A percentile compares a stretch with the other conserved stretches of the same genome.
Conservation (phyloP, 1,140 invertebrate genomes). For the Drosophila navojoa region DNA sequence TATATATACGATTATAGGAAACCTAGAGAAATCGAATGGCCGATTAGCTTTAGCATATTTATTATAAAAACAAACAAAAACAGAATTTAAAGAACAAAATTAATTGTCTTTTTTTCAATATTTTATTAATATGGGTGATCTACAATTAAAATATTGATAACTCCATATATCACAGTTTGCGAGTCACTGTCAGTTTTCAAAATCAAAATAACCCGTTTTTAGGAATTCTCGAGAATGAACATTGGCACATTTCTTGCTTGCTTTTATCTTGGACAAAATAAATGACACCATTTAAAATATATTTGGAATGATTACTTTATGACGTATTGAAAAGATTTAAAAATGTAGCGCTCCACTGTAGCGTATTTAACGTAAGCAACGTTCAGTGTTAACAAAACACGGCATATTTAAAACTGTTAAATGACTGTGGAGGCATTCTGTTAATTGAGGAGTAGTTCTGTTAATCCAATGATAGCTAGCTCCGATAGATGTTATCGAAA, state of each 20-base stretch:
- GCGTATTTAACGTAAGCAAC: no score
- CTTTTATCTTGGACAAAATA: slow-evolving; percentile 48
- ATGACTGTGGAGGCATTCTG: neutral
- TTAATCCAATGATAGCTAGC: neutral
- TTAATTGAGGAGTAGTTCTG: slow-evolving; percentile 10
- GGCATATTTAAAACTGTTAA: neutral
- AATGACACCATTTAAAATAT: slow-evolving; percentile 34
- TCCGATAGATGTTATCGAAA: slow-evolving; percentile 13
- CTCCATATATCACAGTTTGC: neutral
- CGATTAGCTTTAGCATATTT: slow-evolving; percentile 71
- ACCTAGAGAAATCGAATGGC: slow-evolving; percentile 26
- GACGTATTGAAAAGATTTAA: neutral
- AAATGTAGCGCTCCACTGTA: neutral
- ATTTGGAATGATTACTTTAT: neutral
- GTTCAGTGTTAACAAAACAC: no score
- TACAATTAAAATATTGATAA: no score
- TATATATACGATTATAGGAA: slow-evolving; percentile 14
- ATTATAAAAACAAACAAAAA: slow-evolving; percentile 40
- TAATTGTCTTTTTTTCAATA: slow-evolving; percentile 14
- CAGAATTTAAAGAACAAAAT: neutral
- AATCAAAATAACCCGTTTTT: no score
- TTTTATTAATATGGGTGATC: no score
- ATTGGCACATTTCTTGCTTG: neutral
- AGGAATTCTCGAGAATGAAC: no score
- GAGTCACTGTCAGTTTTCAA: neutral